Evolutionary conservation across 2,888 invertebrate genomes (phyloP).

Genomic region (Oscheius myriophilus): DNA sequence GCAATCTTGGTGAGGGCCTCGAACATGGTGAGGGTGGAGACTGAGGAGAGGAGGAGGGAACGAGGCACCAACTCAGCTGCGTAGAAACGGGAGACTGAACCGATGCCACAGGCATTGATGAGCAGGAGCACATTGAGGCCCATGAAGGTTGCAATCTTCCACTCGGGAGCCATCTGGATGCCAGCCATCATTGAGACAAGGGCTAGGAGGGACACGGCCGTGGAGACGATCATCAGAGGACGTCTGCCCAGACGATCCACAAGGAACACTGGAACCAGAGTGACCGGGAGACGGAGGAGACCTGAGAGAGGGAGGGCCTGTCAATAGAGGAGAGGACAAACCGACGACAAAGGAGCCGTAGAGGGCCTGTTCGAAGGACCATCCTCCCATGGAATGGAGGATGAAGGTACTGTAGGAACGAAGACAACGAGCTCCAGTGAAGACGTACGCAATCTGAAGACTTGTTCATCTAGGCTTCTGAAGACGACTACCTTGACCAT

Average conservation of each 20-base stretch:
- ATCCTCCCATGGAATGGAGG: conserved; percentile 36
- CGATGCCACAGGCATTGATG: conserved; percentile 46
- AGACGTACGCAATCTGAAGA: conserved; percentile 46
- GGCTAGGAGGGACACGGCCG: conserved; percentile 32
- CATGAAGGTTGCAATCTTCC: conserved; percentile 39
- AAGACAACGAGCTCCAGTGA: conserved; percentile 47
- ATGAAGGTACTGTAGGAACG: conserved; percentile 46
- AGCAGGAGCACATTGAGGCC: conserved; percentile 38
- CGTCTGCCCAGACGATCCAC: conserved; percentile 50
- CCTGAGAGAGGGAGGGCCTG: conserved; percentile 16
- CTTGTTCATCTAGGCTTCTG: no score
- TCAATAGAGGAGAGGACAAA: conserved; percentile 5
- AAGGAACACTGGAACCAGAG: conserved; percentile 47
- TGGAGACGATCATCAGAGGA: conserved; percentile 41
- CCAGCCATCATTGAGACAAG: conserved; percentile 35
- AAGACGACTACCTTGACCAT: conserved; percentile 40
- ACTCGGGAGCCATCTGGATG: no score
- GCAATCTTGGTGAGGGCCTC: conserved; percentile 45
- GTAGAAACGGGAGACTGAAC: conserved; percentile 51
- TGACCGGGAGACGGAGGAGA: conserved; percentile 47
- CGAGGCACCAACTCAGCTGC: conserved; percentile 47
- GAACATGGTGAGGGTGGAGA: conserved; percentile 41
- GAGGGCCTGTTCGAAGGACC: conserved; percentile 34
- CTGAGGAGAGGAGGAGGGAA: conserved; percentile 38
- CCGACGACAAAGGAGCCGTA: conserved; percentile 33